Percentiles rank a stretch among this genome's conserved stretches.
phyloP scores from a whole-genome alignment of 2,797 vertebrate genomes.

The Paratrypauchen microcephalus region DNA sequence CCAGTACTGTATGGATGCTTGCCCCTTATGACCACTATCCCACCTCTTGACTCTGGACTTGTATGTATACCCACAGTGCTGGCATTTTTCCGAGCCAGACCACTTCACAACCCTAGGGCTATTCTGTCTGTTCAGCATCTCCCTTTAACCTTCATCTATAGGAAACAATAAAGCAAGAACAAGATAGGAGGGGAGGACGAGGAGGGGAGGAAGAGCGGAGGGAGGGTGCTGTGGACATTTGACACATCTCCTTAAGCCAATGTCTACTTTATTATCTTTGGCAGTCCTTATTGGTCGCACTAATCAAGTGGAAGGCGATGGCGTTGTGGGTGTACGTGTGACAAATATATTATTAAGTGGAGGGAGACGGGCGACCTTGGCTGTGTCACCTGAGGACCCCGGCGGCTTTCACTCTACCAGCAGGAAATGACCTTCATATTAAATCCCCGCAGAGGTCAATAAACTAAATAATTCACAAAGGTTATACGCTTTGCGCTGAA shows the following conservation, averaged over 20 bases:
- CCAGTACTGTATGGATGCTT: slow-evolving; percentile 37
- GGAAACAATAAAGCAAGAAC: slow-evolving; percentile 81
- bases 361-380: slow-evolving; percentile 80
- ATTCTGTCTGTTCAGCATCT: slow-evolving; percentile 82
- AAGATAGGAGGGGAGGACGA: slow-evolving; percentile 49
- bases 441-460: slow-evolving; percentile 84
- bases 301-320: slow-evolving; percentile 83
- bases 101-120: slow-evolving; percentile 52
- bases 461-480: slow-evolving; percentile 88
- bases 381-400: slow-evolving; percentile 82
- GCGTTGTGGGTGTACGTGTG: slow-evolving; percentile 72
- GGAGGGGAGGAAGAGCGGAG: slow-evolving; percentile 40
- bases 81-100: slow-evolving; percentile 43
- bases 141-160: slow-evolving; percentile 82
- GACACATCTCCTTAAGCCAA: slow-evolving; percentile 84
- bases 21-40: slow-evolving; percentile 56
- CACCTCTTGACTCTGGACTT: slow-evolving; percentile 63
- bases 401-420: slow-evolving; percentile 72
- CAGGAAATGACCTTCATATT: slow-evolving; percentile 84
- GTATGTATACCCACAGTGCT: slow-evolving; percentile 36
- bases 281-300: slow-evolving; percentile 82
- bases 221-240: slow-evolving; percentile 75
- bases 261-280: slow-evolving; percentile 84
- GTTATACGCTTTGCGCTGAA: slow-evolving; percentile 77
- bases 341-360: slow-evolving; percentile 84